Base-by-base conservation (phyloP, 1,140 invertebrate genomes). In the Leptestheria dahalacensis region DNA sequence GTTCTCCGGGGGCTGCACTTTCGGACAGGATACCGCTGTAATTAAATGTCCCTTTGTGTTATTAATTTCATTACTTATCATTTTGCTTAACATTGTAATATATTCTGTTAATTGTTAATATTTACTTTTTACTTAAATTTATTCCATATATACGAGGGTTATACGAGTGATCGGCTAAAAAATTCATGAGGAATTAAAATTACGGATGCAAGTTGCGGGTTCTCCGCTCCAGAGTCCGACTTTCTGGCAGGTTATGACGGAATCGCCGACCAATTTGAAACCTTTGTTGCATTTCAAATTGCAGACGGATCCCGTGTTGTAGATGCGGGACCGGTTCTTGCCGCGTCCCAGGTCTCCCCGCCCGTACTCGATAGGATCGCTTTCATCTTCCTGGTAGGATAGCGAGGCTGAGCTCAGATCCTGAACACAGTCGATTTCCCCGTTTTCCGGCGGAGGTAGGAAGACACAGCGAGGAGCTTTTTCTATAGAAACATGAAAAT, bases 251-350 rank as follows among this genome's bases (percentile, higher is more conserved):
- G 49, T 50, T 12, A 60, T 41, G 10, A 26, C 41, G 2, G 58
- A 28, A 21, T 60, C 58, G 18, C 58, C 58, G 23, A 52, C 41
- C 15, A 81, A 64, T 58, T 69, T 71, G 63, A 72, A 81, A 20
- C 73, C 75, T 61, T 70, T 66, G 53, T 71, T 68, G 66, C 80
- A 82, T 66, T 71, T 71, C 28, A 81, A 69, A 54, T 75, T 72
- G 68, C 81, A 83, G 62, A 74, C 72, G 6, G 79, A 77, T 48
- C 75, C 78, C 41, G 62, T 48, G 6, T 68, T 66, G 21, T 63
- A 64, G 28, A 60, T 57, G n/a, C 23, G 58, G 47, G 53, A 55
- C 12, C 53, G 53, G 33, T 55, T 55, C 12, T 26, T 33, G n/a
- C 25, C 26, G 20, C 53, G 28, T 55, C 53, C 53, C 15, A 60